phyloP scores from a whole-genome alignment of 2,797 vertebrate species.

The Poecilia gillii region DNA sequence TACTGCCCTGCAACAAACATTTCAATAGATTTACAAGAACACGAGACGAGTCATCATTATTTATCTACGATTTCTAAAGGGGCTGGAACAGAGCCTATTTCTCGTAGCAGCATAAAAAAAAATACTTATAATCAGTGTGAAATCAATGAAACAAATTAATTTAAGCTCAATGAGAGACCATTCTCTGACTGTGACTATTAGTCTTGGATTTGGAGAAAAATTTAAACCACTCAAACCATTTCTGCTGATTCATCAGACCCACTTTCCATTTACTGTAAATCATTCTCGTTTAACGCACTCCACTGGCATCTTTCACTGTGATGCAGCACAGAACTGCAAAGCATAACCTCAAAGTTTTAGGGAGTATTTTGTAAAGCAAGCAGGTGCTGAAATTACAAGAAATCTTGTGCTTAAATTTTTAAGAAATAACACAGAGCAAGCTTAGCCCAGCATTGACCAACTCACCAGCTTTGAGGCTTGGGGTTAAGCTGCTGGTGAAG shows the following conservation, averaged over 20 bases:
- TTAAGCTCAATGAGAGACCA: neutral
- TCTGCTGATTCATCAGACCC: constrained; percentile 47
- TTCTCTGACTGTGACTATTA: neutral
- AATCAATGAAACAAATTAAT: constrained; percentile 23
- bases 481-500: constrained; percentile 90
- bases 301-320: constrained; percentile 17
- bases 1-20: constrained; percentile 11
- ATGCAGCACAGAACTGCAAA: constrained; percentile 28
- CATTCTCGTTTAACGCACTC: constrained; percentile 23
- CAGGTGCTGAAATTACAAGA: constrained; percentile 22
- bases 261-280: constrained; percentile 45
- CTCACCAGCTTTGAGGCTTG: constrained; percentile 90
- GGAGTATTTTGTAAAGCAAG: neutral
- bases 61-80: constrained; percentile 44
- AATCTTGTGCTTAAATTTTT: neutral
- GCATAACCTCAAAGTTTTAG: neutral
- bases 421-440: constrained; percentile 31
- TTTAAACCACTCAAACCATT: constrained; percentile 25
- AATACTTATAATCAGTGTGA: constrained; percentile 29
- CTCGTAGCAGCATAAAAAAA: constrained; percentile 29
- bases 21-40: constrained; percentile 32
- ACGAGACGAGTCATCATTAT: constrained; percentile 20
- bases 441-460: constrained; percentile 49
- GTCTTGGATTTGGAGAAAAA: constrained; percentile 11
- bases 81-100: constrained; percentile 16